Percentiles rank a stretch among this genome's conserved stretches.
phyloP scores from a whole-genome alignment of 2,113 vertebrate species.

The Aleadryas rufinucha region DNA sequence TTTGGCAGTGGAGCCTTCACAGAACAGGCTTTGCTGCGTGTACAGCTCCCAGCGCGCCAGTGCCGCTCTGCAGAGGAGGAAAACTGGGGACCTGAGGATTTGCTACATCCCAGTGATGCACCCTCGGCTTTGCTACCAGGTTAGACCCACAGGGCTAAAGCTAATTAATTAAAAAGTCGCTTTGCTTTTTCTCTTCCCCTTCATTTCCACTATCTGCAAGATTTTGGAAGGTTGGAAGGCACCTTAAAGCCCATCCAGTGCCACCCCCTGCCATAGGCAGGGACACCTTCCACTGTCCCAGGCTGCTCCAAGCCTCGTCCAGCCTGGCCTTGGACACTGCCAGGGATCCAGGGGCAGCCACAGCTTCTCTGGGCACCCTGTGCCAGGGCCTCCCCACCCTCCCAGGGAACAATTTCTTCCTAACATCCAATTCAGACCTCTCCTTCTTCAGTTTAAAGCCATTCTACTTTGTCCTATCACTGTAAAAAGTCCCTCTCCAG shows the following conservation, averaged over 20 bases:
- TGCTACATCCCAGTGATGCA: background rate
- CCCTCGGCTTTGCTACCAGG: background rate
- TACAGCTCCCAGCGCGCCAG: background rate
- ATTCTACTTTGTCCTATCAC: background rate
- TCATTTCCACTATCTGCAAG: background rate
- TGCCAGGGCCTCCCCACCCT: background rate
- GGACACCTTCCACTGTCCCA: background rate
- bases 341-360: background rate
- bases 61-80: background rate
- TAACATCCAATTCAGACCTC: background rate
- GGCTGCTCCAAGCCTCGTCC: accelerated
- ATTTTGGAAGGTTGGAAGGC: background rate
- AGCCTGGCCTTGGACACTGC: accelerated
- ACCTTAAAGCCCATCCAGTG: accelerated
- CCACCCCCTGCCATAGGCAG: background rate
- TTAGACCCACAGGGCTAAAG: background rate
- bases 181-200: background rate
- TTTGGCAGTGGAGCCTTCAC: constrained; percentile 15
- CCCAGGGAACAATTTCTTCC: background rate
- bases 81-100: background rate
- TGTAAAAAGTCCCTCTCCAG: background rate
- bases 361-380: background rate
- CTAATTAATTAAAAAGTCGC: background rate
- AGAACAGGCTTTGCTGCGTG: background rate
- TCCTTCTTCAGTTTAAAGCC: background rate